Base-by-base conservation (phyloP, 2,113 vertebrate genomes). In the Fregetta grallaria region DNA sequence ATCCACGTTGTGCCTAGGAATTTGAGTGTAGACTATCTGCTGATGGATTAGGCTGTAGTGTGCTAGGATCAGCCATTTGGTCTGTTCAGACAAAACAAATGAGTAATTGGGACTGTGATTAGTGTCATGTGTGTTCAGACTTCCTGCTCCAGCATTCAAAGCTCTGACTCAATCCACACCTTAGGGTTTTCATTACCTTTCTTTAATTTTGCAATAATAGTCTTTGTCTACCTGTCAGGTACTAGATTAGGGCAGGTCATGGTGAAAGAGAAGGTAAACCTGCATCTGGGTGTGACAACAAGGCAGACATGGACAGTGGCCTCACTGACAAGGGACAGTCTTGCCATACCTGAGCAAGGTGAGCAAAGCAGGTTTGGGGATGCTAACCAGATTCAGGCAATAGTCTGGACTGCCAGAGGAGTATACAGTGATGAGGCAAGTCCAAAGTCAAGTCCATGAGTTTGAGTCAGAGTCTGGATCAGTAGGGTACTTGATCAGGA, bases 101-200 rank as follows among this genome's bases (percentile, higher is more conserved):
- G 3, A 29, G 49, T 4, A 13, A 29, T 3, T 29, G 12, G 52
- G 19, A 5, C 23, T 0, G 0, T 47, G 23, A 9, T 23, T 36
- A 40, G 32, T 67, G 11, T 23, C 12, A 3, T 8, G 21, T 58
- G 36, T 61, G 40, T 50, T 78, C 61, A 50, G 19, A 7, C 6
- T n/a, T 62, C 40, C 25, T 74, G 36, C 61, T 45, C 3, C 23
- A 42, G 21, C 9, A 4, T 62, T 55, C 25, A 10, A 49, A 85
- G 23, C 23, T 85, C 65, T 21, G 20, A 6, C 34, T 76, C 10
- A 4, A 13, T 44, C 34, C 20, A 0, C 6, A 3, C 47, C 21
- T 67, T 73, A 32, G 7, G 9, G 4, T 38, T 78, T 82, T 52
- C 29, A 20, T 61, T 53, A 44, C 4, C 5, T 61, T 85, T 59